Base-by-base conservation (phyloP, 2,797 vertebrate species). In the Sebastes oblongus region DNA sequence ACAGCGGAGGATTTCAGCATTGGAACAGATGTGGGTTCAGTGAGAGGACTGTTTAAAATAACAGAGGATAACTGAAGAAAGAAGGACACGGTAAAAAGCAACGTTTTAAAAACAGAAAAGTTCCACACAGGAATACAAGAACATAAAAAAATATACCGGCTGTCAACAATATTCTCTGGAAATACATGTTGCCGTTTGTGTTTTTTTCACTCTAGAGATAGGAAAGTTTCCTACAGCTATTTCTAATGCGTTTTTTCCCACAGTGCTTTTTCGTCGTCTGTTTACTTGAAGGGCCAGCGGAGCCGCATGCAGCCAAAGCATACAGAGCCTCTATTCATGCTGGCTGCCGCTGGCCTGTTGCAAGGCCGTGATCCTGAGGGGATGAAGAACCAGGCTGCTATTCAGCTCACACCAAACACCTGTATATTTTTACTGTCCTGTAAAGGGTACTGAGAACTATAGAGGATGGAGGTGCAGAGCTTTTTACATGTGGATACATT, bases 251-350 rank as follows among this genome's bases (percentile, higher is more conserved):
- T 36, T 62, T 85, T 83, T 77, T 87, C 78, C 86, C 89, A 88
- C 80, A 88, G 82, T 79, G 65, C 72, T 86, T 75, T 86, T 91
- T 84, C 16, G 24, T 81, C 27, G 70, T 86, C 18, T 93, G 88
- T 95, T 94, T 93, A 90, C 83, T 52, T 76, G 66, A 91, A 89
- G 54, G 54, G 77, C 80, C 69, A 83, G 90, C 34, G 22, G 86
- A 91, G 84, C 89, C 22, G 55, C 67, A 64, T 29, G 62, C 65
- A 78, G 86, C 88, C 89, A 89, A 81, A 78, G 52, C 73, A 81
- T 36, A 95, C 90, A 96, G 85, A 92, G 88, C 30, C 86, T 90
- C 88, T 88, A 94, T 95, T 96, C 93, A 94, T 94, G 60, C 72
- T 25, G 29, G 75, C 81, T 78, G 83, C 62, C 75, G 78, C 84